Conservation (phyloP, 2,113 vertebrate genomes). For the Brachypteracias leptosomus region DNA sequence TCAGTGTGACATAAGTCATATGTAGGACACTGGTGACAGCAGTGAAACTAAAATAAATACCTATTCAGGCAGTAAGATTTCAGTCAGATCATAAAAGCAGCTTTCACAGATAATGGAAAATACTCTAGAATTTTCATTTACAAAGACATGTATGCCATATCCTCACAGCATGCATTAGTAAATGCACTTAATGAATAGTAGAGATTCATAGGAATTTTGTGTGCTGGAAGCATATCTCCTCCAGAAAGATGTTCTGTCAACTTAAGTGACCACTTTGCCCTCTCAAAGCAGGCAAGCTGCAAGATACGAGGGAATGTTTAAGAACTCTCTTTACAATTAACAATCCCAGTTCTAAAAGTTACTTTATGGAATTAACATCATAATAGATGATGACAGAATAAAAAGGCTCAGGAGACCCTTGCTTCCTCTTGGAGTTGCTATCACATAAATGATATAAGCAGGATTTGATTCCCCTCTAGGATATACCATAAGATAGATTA, state of each 20-base stretch:
- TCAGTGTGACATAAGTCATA: neutral
- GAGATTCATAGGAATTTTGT: neutral
- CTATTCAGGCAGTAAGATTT: neutral
- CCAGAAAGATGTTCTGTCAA: neutral
- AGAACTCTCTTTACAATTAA: neutral
- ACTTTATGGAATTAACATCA: neutral
- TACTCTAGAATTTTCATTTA: neutral
- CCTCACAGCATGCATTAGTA: neutral
- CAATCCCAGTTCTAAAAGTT: neutral
- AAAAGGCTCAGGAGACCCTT: neutral
- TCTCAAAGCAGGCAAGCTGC: neutral
- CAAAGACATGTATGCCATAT: neutral
- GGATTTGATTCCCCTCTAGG: neutral
- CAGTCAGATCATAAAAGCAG: accelerated
- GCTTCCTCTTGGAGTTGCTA: neutral
- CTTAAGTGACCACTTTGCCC: neutral
- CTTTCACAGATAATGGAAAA: neutral
- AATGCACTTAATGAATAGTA: neutral
- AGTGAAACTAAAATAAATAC: neutral
- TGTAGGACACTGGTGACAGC: neutral
- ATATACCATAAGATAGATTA: neutral
- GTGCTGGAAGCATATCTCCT: neutral
- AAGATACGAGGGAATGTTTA: neutral
- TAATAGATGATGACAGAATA: neutral
- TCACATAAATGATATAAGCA: neutral